Base-by-base conservation (phyloP, 2,888 invertebrate genomes). In the Drosophila infuscata region DNA sequence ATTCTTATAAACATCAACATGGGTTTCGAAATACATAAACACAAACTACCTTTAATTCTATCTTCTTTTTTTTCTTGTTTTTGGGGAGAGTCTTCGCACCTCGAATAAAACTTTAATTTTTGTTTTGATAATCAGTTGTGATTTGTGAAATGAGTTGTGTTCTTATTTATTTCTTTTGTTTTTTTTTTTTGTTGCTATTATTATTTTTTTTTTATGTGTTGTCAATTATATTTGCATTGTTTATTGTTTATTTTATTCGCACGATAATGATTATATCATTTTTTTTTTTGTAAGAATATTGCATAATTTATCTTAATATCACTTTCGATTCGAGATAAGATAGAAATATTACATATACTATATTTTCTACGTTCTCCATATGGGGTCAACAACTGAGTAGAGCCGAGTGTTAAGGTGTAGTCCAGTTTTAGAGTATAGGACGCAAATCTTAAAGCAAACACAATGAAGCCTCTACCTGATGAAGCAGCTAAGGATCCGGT, bases 401-500 rank as follows among this genome's bases (percentile, higher is more conserved):
- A 25, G 8, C 15, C 4, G 25, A 46, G 41, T 70, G 58, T 61
- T 61, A 46, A 57, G 46, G 29, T 29, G 36, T 36, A 48, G 58
- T 67, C 62, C 52, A 57, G 35, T 60, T 38, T 32, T 15, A 54
- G 15, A 35, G 32, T 38, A 48, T 76, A 56, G 53, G 56, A 56
- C 54, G 60, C 59, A 78, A 77, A 81, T 77, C 77, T 63, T 8
- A 51, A 51, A 54, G n/a, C 46, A 77, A 81, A 77, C 46, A 76
- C 8, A 60, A 12, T 59, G 51, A 81, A 77, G 66, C 60, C 54
- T 46, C 46, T 82, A 73, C 74, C 82, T 78, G 82, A 73, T 43
- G 72, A 82, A 72, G 49, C 60, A 71, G 43, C 51, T 43, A 66
- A 60, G 71, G 71, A 60, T 72, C 36, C 48, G 48, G 29, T n/a